These are phyloP conservation scores for Ceratosolen fusciceps DNA, from an alignment of 1,140 invertebrate species.

Conservation along the genomic window DNA sequence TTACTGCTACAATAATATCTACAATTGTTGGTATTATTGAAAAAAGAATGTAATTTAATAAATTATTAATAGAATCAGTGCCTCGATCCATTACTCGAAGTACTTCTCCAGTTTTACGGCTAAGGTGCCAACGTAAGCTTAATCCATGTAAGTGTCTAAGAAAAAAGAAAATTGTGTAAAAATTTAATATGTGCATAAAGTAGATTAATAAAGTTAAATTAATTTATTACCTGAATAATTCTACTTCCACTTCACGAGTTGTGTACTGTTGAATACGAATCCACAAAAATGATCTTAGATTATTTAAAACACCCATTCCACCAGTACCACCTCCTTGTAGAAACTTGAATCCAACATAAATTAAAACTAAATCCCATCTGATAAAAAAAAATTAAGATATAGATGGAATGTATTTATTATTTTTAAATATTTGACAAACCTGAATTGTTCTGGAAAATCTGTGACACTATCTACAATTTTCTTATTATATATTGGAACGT, in stretches of 20 bases:
- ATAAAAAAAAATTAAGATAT: background rate
- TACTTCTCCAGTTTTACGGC: conserved; percentile 95
- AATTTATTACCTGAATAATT: conserved; percentile 63
- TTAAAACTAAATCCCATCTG: conserved; percentile 90
- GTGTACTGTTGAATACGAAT: conserved; percentile 96
- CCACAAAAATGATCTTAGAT: conserved; percentile 92
- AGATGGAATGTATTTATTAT: background rate
- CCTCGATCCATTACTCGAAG: conserved; percentile 94
- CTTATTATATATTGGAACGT: conserved; percentile 94
- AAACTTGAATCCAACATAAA: conserved; percentile 91
- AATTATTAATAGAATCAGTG: conserved; percentile 93
- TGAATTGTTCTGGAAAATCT: conserved; percentile 65
- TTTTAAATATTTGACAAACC: conserved; percentile 54
- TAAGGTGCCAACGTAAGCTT: conserved; percentile 91
- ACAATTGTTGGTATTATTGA: conserved; percentile 92
- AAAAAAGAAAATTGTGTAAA: conserved; percentile 23
- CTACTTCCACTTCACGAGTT: conserved; percentile 89
- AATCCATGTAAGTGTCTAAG: conserved; percentile 86
- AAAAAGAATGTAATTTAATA: conserved; percentile 91
- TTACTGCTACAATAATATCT: conserved; percentile 93
- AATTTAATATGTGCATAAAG: background rate
- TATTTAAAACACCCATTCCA: conserved; percentile 93
- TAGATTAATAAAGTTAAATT: conserved; percentile 20
- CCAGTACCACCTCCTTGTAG: conserved; percentile 93
- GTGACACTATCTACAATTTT: conserved; percentile 76